A percentile compares a stretch with the other conserved stretches of the same genome.
phyloP scores from a whole-genome alignment of 2,113 vertebrate species.

The Lophotis ruficrista region DNA sequence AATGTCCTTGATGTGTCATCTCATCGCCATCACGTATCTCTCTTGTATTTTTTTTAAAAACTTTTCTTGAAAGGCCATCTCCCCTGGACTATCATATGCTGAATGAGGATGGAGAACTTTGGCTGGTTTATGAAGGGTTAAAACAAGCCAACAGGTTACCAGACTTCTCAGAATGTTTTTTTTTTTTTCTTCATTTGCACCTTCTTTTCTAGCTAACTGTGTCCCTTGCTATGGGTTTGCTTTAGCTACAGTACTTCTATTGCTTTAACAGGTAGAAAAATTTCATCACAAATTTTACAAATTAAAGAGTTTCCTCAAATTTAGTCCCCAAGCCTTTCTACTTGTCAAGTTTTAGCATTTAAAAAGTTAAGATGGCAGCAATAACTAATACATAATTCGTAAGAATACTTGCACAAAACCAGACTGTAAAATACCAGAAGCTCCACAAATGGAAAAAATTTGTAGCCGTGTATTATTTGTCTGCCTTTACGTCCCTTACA shows the following conservation, averaged over 20 bases:
- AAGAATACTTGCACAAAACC: neutral
- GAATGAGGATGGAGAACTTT: constrained; percentile 99
- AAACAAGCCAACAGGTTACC: constrained; percentile 98
- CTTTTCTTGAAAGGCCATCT: constrained; percentile 86
- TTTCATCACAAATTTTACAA: neutral
- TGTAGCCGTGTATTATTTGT: neutral
- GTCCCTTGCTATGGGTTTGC: constrained; percentile 55
- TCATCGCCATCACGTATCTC: constrained; percentile 66
- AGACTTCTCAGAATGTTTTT: constrained; percentile 70
- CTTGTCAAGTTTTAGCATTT: neutral
- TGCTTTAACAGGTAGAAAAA: neutral
- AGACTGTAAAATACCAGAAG: neutral
- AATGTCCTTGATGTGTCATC: constrained; percentile 39
- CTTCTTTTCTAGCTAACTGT: constrained; percentile 71
- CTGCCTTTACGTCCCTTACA: neutral
- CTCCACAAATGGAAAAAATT: neutral
- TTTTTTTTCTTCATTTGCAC: constrained; percentile 53
- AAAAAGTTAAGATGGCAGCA: neutral
- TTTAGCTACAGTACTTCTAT: constrained; percentile 58
- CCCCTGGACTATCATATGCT: constrained; percentile 91
- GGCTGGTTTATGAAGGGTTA: constrained; percentile 99
- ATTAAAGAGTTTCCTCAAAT: neutral
- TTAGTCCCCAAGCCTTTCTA: neutral
- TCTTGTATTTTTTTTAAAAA: constrained; percentile 79
- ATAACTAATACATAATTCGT: neutral